Base-by-base conservation (phyloP, 2,888 invertebrate genomes). In the Coenonympha arcania region DNA sequence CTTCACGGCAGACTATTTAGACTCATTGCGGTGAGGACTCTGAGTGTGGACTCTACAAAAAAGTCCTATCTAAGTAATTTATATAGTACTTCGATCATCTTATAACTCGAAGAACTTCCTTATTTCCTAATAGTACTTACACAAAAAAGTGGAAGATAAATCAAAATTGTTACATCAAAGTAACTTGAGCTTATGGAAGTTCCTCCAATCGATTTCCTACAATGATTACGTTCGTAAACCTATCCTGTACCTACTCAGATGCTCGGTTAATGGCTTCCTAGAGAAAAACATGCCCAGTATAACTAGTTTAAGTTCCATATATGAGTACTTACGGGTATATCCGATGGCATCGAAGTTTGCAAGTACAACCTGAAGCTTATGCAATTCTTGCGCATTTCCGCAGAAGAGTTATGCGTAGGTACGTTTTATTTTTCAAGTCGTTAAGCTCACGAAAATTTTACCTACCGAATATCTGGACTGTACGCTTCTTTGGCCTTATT, bases 231-330 rank as follows among this genome's bases (percentile, higher is more conserved):
- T 31, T 31, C 15, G 6, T 15, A 15, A 8, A 22, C 39, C 8
- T 19, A 20, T 31, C 15, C 3, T 15, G 31, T 16, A 22, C 39
- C 8, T 19, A 20, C 30, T 42, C 20, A 20, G 30, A 42, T 30
- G 30, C 28, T 11, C 19, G 41, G 1, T 11, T 30, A 41, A 28
- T 41, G 34, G 40, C 47, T 58, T 56, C 52, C 54, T 56, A 30
- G 48, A 42, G 37, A 44, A 44, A 46, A 45, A 42, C 41, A 33
- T 48, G 24, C 37, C 34, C 40, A 46, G 52, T 43, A 28, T 50
- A 52, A 57, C 57, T 43, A 39, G 54, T 51, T 50, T 39, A 19
- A 40, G 37, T 22, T 42, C 36, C 28, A 31, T 37, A 36, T 33
- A n/a, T n/a, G n/a, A n/a, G n/a, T n/a, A n/a, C n/a, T n/a, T n/a